Conservation (phyloP, 2,113 vertebrate species). For the Neofelis nebulosa region DNA sequence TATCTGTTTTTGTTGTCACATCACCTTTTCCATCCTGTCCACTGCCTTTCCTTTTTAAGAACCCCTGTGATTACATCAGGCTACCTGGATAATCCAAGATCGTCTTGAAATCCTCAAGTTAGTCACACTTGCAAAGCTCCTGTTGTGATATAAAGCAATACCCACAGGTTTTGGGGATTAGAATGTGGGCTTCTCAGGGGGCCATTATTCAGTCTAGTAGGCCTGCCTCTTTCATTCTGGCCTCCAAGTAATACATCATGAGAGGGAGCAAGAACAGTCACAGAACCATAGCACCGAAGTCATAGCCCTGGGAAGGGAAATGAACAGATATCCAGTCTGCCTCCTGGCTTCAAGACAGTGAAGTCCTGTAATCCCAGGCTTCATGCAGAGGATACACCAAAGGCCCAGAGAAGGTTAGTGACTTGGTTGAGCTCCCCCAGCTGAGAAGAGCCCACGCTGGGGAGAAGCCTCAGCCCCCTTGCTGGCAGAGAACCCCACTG, state of each 20-base stretch:
- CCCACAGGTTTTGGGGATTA: not conserved
- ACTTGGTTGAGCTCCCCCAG: not conserved
- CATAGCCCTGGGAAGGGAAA: not conserved
- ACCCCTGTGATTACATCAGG: not conserved
- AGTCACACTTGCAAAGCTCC: not conserved
- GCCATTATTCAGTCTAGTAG: not conserved
- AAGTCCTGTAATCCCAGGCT: not conserved
- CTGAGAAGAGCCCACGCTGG: not conserved
- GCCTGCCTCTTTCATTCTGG: not conserved
- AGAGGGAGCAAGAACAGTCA: not conserved
- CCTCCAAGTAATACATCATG: not conserved
- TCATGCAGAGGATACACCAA: not conserved
- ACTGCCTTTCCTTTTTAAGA: not conserved
- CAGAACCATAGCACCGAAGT: not conserved
- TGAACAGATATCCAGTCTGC: not conserved
- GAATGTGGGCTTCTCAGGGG: not conserved
- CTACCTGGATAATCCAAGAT: not conserved
- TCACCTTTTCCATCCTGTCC: not conserved
- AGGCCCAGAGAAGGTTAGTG: not conserved
- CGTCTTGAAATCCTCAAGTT: not conserved
- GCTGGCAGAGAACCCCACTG: accelerated
- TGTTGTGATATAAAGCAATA: not conserved
- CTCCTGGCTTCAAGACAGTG: not conserved
- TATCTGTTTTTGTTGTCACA: not conserved
- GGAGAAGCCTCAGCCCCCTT: not conserved